These are phyloP conservation scores for Urosaurus nigricauda DNA, from an alignment of 2,797 vertebrate genomes.

Conservation along the genomic window DNA sequence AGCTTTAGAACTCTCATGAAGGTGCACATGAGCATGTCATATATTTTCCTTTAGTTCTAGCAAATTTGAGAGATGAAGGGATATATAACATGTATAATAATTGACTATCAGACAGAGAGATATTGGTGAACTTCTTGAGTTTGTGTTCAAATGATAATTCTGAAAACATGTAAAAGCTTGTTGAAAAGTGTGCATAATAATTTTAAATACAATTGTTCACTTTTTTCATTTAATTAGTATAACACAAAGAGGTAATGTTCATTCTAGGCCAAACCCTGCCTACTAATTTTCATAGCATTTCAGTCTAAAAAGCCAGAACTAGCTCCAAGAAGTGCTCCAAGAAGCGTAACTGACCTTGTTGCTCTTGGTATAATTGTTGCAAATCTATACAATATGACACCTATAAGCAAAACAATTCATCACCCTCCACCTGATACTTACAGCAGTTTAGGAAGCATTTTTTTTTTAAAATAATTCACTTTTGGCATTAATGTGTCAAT, in stretches of 20 bases:
- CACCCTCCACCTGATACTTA: neutral
- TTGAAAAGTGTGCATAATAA: neutral
- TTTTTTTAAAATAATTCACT: neutral
- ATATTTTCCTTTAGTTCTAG: constrained; percentile 7
- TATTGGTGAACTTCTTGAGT: neutral
- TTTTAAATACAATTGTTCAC: neutral
- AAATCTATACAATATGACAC: neutral
- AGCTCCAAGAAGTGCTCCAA: neutral
- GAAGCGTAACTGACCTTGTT: neutral
- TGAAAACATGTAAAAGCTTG: neutral
- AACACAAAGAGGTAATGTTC: neutral
- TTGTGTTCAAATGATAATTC: neutral
- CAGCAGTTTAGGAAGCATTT: neutral
- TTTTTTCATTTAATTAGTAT: neutral
- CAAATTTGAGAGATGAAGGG: neutral
- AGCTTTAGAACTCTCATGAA: neutral
- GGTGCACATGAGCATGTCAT: rapidly evolving
- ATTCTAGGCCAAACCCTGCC: neutral
- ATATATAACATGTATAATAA: neutral
- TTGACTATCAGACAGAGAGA: neutral
- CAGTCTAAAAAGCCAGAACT: neutral
- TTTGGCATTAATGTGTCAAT: neutral
- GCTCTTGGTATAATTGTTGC: neutral
- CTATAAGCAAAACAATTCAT: neutral
- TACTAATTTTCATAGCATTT: neutral